A percentile compares a stretch with the other conserved stretches of the same genome.
These are phyloP conservation scores for Nannoperca obscura DNA, from an alignment of 2,797 vertebrate species.

Conservation along the genomic window DNA sequence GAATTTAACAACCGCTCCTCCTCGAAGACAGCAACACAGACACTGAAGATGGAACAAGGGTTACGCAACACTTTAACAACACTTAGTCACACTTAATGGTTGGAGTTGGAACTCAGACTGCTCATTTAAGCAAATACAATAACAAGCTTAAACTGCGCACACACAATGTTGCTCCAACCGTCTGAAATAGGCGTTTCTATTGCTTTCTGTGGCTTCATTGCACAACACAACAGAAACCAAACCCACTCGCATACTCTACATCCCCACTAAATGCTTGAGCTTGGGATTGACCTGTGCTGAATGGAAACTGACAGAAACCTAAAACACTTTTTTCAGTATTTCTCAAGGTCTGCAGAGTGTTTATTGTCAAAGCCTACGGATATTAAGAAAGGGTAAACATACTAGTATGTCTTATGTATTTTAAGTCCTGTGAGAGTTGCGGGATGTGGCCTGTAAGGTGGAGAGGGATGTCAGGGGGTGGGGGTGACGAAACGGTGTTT, in stretches of 20 bases:
- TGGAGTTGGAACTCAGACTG: conserved; percentile 48
- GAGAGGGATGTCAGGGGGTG: conserved; percentile 25
- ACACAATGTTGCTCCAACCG: conserved; percentile 63
- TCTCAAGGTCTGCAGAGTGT: conserved; percentile 79
- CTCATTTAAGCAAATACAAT: conserved; percentile 66
- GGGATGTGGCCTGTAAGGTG: conserved; percentile 66
- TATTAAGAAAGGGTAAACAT: conserved; percentile 57
- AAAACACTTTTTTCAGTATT: conserved; percentile 56
- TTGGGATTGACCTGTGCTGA: conserved; percentile 59
- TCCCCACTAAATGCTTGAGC: conserved; percentile 65
- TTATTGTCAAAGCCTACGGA: conserved; percentile 75
- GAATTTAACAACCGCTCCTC: conserved; percentile 69
- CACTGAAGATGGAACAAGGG: conserved; percentile 64
- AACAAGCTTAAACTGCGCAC: conserved; percentile 67
- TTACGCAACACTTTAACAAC: conserved; percentile 76
- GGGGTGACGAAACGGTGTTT: conserved; percentile 44
- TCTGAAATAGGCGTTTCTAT: conserved; percentile 61
- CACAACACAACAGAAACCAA: conserved; percentile 68
- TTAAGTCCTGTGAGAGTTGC: conserved; percentile 68
- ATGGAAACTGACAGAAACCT: conserved; percentile 47
- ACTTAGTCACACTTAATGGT: conserved; percentile 72
- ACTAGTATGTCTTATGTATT: conserved; percentile 57
- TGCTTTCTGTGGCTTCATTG: conserved; percentile 60
- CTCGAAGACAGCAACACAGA: conserved; percentile 71
- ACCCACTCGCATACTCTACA: conserved; percentile 67